These are phyloP conservation scores for Apteryx owenii DNA, from an alignment of 2,113 vertebrate species.

Conservation along the genomic window DNA sequence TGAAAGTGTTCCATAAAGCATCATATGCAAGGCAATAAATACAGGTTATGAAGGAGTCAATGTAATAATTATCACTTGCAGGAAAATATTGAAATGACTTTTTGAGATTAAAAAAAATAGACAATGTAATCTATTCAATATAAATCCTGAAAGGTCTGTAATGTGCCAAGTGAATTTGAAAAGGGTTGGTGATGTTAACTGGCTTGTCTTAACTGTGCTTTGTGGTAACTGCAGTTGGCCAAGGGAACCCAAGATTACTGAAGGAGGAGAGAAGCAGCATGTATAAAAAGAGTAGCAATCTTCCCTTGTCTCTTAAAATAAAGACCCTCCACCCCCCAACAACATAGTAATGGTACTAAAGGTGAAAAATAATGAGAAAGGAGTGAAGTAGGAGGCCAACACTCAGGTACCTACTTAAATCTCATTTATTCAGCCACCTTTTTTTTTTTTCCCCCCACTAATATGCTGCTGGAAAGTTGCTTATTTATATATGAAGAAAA, in stretches of 20 bases:
- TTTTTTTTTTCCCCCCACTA: neutral
- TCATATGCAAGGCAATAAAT: neutral
- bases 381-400: neutral
- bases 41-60: neutral
- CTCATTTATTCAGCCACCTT: neutral
- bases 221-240: neutral
- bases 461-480: neutral
- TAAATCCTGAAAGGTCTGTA: neutral
- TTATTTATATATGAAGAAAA: neutral
- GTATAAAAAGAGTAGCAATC: neutral
- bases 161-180: neutral
- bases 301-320: neutral
- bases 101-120: neutral
- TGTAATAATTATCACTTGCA: neutral
- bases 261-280: neutral
- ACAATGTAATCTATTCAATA: neutral
- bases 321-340: neutral
- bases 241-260: neutral
- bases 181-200: neutral
- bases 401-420: neutral
- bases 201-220: neutral
- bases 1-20: neutral
- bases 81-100: neutral
- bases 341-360: neutral
- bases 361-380: neutral